A percentile compares a stretch with the other conserved stretches of the same genome.
Evolutionary conservation across 2,113 vertebrate species (phyloP).

Genomic region (Sitta europaea): DNA sequence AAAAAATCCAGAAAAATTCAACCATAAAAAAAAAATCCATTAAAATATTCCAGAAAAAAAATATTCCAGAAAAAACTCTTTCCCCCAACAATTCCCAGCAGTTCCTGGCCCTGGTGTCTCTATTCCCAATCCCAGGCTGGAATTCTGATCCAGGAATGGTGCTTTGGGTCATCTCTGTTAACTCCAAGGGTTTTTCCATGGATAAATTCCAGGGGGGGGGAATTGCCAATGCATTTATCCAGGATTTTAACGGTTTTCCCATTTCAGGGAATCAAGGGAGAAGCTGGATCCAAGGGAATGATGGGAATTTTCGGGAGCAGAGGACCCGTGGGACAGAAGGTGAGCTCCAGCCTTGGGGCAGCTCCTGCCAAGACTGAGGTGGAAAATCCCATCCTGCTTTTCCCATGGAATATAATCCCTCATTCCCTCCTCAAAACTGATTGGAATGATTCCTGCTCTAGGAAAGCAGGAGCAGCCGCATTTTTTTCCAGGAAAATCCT

Average conservation of each 20-base stretch:
- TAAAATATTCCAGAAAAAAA: background rate
- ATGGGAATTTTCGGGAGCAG: conserved; percentile 84
- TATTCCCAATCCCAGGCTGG: background rate
- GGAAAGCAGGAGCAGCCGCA: background rate
- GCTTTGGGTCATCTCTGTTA: background rate
- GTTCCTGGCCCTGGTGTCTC: background rate
- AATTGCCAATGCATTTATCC: background rate
- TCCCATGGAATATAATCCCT: background rate
- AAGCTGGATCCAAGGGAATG: conserved; percentile 81
- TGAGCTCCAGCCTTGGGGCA: background rate
- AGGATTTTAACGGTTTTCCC: background rate
- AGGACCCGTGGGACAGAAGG: conserved; percentile 87
- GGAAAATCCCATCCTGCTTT: background rate
- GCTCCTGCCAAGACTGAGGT: background rate
- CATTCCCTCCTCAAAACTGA: background rate
- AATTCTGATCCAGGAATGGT: background rate
- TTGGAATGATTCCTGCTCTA: background rate
- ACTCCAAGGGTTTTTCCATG: background rate
- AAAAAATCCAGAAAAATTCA: too few species aligned
- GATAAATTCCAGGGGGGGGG: background rate
- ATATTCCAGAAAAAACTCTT: background rate
- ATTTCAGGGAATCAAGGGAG: conserved; percentile 82
- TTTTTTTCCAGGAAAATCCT: background rate
- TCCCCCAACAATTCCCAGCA: background rate
- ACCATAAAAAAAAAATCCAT: too few species aligned